Evolutionary conservation across 2,888 invertebrate genomes (phyloP), one percentile per base, ranked within the genome.

Genomic region (Conchocele bisecta): DNA sequence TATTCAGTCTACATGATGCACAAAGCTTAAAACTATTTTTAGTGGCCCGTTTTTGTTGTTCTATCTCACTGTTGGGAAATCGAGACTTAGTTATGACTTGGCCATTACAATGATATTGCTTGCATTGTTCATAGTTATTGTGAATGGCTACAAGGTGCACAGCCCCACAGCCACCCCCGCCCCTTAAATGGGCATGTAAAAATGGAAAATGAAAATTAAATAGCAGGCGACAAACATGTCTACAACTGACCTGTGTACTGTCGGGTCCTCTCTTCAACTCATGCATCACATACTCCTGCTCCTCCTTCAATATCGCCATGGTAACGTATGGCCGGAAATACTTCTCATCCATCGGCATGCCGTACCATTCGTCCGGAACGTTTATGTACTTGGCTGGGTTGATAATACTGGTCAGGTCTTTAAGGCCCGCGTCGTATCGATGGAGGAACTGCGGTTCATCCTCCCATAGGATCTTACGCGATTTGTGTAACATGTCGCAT

Each of bases 281-380:
- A 50, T 75, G 75, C 79, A 82, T 84, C 59, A 88, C 83, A 60
- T 79, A 83, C 24, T 87, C 87, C 64, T 88, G 85, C 56, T 88
- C 87, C 22, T 87, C 84, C 53, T 83, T 81, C 22, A 88, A 75
- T 33, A 86, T 75, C 3, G 84, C 83, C 83, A 87, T 80, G 50
- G 85, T 86, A 33, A 88, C 79, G 39, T 86, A 87, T 6, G 84
- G 75, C 54, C 79, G 81, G 35, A 75, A 77, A 58, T 88, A 88
- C 66, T 85, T 88, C 63, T 85, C 81, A 63, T 88, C 86, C 9
- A 85, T 86, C 6, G 88, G 84, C 74, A 87, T 82, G 6, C 75
- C 73, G 58, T 86, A 86, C 88, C 88, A 88, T 46, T 86, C 86
- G 54, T 86, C 82, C 0, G 88, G 88, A 4, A 87, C 82, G 50